A percentile compares a stretch with the other conserved stretches of the same genome.
These are phyloP conservation scores for Aphidius colemani DNA, from an alignment of 2,888 invertebrate species.

Conservation along the genomic window DNA sequence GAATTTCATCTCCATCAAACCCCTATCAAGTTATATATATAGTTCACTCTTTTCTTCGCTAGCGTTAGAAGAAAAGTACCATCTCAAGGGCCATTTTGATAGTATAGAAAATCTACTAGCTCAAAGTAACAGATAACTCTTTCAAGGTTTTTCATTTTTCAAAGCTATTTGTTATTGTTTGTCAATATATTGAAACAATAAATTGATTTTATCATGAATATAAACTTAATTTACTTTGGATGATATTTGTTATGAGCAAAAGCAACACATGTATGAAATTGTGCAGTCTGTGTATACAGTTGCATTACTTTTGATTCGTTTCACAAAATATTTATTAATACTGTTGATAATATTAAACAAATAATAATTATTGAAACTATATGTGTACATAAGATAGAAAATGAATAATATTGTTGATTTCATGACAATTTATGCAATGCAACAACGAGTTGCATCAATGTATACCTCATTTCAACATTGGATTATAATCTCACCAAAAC, in stretches of 20 bases:
- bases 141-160: neutral
- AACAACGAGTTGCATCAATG: conserved; percentile 9
- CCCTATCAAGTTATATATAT: conserved; percentile 25
- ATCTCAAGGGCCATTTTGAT: conserved; percentile 22
- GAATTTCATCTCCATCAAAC: conserved; percentile 33
- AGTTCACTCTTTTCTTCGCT: neutral
- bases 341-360: too few relatives aligned
- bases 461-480: conserved; percentile 49
- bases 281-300: too few relatives aligned
- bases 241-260: too few relatives aligned
- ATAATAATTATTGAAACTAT: too few relatives aligned
- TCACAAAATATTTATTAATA: too few relatives aligned
- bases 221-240: too few relatives aligned
- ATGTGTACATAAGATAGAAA: neutral
- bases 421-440: conserved; percentile 47
- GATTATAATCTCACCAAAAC: conserved; percentile 36
- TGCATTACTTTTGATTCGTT: too few relatives aligned
- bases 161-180: conserved; percentile 6
- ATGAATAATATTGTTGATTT: conserved; percentile 54
- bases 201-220: too few relatives aligned
- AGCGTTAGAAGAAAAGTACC: neutral
- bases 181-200: too few relatives aligned
- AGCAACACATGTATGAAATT: too few relatives aligned
- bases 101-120: conserved; percentile 12
- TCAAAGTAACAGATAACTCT: conserved; percentile 10